phyloP scores from a whole-genome alignment of 2,113 vertebrate genomes.

The Ascaphus truei region DNA sequence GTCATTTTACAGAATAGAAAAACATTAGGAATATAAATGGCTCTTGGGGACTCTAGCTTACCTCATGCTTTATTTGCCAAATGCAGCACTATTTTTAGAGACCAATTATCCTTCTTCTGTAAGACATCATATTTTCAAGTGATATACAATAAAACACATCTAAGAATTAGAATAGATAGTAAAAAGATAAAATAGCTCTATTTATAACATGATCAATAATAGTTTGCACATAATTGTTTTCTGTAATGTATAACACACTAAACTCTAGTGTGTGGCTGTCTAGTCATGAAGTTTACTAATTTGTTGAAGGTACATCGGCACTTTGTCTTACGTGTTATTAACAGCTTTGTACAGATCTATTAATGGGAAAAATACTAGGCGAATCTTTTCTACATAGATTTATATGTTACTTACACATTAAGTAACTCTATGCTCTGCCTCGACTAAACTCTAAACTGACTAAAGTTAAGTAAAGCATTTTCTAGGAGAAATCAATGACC shows the following conservation, averaged over 20 bases:
- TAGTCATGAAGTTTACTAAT: conserved; percentile 36
- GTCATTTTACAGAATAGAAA: neutral
- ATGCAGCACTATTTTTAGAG: neutral
- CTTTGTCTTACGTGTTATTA: conserved; percentile 39
- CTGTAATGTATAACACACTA: conserved; percentile 53
- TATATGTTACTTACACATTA: conserved; percentile 36
- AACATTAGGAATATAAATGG: conserved; percentile 23
- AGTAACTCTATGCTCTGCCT: conserved; percentile 41
- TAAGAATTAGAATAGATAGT: conserved; percentile 50
- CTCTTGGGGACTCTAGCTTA: neutral
- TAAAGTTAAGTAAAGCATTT: conserved; percentile 59
- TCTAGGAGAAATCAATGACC: conserved; percentile 56
- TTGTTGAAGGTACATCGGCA: conserved; percentile 42
- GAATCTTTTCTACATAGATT: conserved; percentile 37
- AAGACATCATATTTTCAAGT: conserved; percentile 53
- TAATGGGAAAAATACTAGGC: conserved; percentile 20
- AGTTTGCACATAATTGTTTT: conserved; percentile 59
- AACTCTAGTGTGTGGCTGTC: conserved; percentile 42
- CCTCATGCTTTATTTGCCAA: neutral
- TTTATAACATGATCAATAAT: conserved; percentile 69
- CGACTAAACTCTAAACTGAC: conserved; percentile 49
- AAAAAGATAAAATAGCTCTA: conserved; percentile 52
- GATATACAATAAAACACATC: conserved; percentile 52
- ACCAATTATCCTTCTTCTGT: conserved; percentile 44
- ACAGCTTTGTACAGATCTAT: conserved; percentile 35